Evolutionary conservation across 2,113 vertebrate genomes (phyloP), one percentile per base, ranked within the genome.

Genomic region (Lipophrys pholis): DNA sequence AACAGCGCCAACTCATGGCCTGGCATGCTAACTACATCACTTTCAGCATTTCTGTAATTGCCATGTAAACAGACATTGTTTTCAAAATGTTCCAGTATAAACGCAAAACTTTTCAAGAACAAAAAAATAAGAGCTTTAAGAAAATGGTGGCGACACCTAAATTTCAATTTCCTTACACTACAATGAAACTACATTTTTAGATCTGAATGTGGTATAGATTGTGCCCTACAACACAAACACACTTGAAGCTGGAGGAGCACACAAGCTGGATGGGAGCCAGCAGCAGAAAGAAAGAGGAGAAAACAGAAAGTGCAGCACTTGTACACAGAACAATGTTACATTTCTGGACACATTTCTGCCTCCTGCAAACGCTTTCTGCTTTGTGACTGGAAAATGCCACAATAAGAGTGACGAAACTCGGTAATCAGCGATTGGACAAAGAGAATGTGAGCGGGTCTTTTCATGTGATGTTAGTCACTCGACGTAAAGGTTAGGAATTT

Each of bases 101-200:
- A 30, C 4, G 4, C 21, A 30, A 30, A 30, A 30, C 21, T 30
- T 30, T 30, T 2, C 21, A 30, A 30, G 21, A 30, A 30, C 21
- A 30, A 30, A 30, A 30, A 72, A 7, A 64, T 16, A 40, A 0
- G 6, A 57, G 30, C 0, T 12, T 6, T 0, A 56, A 39, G 39
- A 6, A 12, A 70, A 61, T 3, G 35, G 5, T 9, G 5, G 11
- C 54, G 17, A 53, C 41, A 8, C 15, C 1, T 40, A 15, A 16
- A 52, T 38, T 74, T 8, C 5, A 36, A 7, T 30, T 51, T 30
- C 60, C 74, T 61, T 6, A 53, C 6, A 30, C 41, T 9, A 21
- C 63, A 70, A n/a, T 38, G 48, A 68, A 77, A 40, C 6, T 42
- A 41, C 39, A 64, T 49, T 50, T 39, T 30, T 50, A 15, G 45